Percentiles rank a stretch among this genome's conserved stretches.
phyloP scores from a whole-genome alignment of 1,140 invertebrate species.

The Vollenhovia emeryi region DNA sequence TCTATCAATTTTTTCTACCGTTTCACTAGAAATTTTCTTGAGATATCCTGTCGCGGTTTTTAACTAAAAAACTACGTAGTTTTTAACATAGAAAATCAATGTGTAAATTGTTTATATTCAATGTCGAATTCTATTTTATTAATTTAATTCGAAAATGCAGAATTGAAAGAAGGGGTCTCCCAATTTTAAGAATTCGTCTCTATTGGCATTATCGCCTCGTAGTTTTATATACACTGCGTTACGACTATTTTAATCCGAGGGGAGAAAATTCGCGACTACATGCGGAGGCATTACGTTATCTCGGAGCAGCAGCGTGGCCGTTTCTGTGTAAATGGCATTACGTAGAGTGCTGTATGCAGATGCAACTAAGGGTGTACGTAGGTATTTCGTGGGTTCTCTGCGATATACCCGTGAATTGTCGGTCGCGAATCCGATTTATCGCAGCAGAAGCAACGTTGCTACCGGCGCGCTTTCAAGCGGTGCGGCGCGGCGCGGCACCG shows the following conservation, averaged over 20 bases:
- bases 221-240: background rate
- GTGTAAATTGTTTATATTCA: background rate
- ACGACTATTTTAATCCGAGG: slow-evolving; percentile 16
- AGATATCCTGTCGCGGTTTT: too few species aligned
- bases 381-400: slow-evolving; percentile 22
- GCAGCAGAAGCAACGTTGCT: slow-evolving; percentile 5
- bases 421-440: slow-evolving; percentile 60
- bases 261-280: slow-evolving; percentile 31
- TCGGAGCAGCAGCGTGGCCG: slow-evolving; percentile 20
- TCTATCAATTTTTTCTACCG: too few species aligned
- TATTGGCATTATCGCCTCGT: background rate
- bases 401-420: slow-evolving; percentile 48
- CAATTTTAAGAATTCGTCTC: background rate
- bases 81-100: too few species aligned
- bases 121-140: background rate
- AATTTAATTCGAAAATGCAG: too few species aligned
- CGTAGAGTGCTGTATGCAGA: slow-evolving; percentile 13
- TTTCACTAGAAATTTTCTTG: too few species aligned
- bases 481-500: slow-evolving; percentile 1
- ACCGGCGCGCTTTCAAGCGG: slow-evolving; percentile 2
- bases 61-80: too few species aligned
- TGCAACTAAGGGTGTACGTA: slow-evolving; percentile 22
- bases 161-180: background rate
- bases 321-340: background rate
- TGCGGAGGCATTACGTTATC: slow-evolving; percentile 50